Conservation (phyloP, 2,797 vertebrate genomes). For the Lemur catta region DNA sequence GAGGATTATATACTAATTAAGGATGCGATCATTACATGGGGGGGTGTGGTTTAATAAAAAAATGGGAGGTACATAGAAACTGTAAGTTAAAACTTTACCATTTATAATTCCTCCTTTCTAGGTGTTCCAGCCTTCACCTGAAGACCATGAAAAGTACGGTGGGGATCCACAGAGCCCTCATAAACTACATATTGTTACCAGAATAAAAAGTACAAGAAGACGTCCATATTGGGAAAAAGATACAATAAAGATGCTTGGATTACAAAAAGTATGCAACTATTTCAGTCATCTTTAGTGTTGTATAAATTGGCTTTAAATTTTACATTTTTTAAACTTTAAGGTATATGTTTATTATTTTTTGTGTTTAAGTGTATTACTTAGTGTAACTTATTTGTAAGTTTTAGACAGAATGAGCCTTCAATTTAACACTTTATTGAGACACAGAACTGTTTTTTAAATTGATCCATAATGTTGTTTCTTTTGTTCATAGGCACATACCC, state of each 20-base stretch:
- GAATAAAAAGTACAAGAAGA: constrained; percentile 88
- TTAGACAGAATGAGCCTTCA: background rate
- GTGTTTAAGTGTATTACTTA: background rate
- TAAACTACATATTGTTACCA: constrained; percentile 93
- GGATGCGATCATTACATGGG: background rate
- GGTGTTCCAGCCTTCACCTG: constrained; percentile 90
- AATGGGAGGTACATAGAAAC: background rate
- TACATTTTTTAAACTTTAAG: background rate
- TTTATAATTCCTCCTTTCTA: constrained; percentile 75
- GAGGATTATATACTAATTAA: background rate
- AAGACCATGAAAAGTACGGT: constrained; percentile 93
- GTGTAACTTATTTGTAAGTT: background rate
- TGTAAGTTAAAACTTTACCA: background rate
- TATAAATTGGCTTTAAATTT: constrained; percentile 4
- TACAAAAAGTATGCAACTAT: constrained; percentile 87
- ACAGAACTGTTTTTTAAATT: background rate
- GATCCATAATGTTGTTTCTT: background rate
- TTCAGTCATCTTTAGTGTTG: background rate
- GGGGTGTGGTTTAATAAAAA: background rate
- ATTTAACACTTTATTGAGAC: background rate
- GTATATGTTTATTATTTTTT: background rate
- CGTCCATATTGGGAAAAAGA: constrained; percentile 97
- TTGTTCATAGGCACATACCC: constrained; percentile 85
- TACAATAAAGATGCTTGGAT: constrained; percentile 87
- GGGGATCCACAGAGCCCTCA: constrained; percentile 94